Evolutionary conservation across 2,113 vertebrate genomes (phyloP).

Genomic region (Oncorhynchus gorbuscha): DNA sequence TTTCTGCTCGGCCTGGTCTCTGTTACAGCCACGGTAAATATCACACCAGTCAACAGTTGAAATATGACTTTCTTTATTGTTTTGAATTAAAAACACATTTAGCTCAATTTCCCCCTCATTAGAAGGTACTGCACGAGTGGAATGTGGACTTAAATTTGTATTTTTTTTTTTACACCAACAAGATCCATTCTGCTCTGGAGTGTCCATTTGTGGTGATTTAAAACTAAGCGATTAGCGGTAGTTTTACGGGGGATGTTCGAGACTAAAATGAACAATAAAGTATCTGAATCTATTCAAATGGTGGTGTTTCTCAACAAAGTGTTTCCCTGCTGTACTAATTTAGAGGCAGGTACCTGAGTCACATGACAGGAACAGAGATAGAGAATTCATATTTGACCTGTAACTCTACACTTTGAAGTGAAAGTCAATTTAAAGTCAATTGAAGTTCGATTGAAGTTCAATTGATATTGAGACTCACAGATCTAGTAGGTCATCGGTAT

Average conservation of each 20-base stretch:
- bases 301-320: too few relatives aligned
- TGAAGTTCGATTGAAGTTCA: too few relatives aligned
- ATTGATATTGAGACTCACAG: too few relatives aligned
- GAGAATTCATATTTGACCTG: too few relatives aligned
- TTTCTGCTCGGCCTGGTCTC: constrained; percentile 22
- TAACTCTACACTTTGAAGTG: too few relatives aligned
- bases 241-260: constrained; percentile 52
- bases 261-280: constrained; percentile 39
- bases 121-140: constrained; percentile 11
- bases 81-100: constrained; percentile 70
- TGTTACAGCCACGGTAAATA: constrained; percentile 25
- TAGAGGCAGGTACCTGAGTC: too few relatives aligned
- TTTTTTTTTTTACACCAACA: constrained; percentile 25
- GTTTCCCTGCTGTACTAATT: too few relatives aligned
- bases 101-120: constrained; percentile 49
- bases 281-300: too few relatives aligned
- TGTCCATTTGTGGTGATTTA: constrained; percentile 60
- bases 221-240: constrained; percentile 52
- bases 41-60: constrained; percentile 26
- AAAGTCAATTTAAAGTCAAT: too few relatives aligned
- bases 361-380: too few relatives aligned
- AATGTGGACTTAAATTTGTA: neutral
- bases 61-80: constrained; percentile 44
- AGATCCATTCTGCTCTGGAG: constrained; percentile 41
- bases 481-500: too few relatives aligned